Percentiles rank a stretch among this genome's conserved stretches.
Conservation (phyloP, 2,888 invertebrate species). For the Trissolcus brochymenae region DNA sequence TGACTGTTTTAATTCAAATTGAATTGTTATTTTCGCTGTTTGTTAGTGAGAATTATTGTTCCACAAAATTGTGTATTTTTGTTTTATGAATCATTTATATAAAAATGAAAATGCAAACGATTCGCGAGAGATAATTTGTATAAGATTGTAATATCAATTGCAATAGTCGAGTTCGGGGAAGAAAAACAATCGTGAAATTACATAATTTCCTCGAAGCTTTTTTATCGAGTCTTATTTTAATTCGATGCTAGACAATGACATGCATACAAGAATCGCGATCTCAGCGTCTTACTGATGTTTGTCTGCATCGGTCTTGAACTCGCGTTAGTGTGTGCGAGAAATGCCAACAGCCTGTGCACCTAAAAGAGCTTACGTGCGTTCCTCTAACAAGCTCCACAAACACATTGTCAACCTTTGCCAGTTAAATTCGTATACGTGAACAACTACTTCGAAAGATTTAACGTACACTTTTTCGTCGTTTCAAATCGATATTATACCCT, state of each 20-base stretch:
- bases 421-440: conserved; percentile 1
- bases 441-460: conserved; percentile 1
- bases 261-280: conserved; percentile 46
- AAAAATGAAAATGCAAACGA: no score
- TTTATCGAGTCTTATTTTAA: conserved; percentile 17
- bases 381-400: conserved; percentile 43
- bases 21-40: no score
- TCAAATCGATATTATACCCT: no score
- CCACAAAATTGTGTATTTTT: no score
- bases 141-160: conserved; percentile 22
- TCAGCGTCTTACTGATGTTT: conserved; percentile 31
- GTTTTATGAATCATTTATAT: no score
- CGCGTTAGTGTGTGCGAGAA: conserved; percentile 13
- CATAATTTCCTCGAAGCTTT: conserved; percentile 29
- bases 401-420: conserved; percentile 16
- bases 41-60: no score
- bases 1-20: no score
- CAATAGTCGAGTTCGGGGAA: conserved; percentile 36
- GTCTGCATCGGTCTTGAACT: conserved; percentile 32
- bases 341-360: conserved; percentile 44
- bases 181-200: conserved; percentile 6
- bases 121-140: no score
- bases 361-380: conserved; percentile 44
- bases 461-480: no score
- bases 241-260: conserved; percentile 28